A percentile compares a stretch with the other conserved stretches of the same genome.
Evolutionary conservation across 2,113 vertebrate genomes (phyloP).

Genomic region (Anoura caudifer): DNA sequence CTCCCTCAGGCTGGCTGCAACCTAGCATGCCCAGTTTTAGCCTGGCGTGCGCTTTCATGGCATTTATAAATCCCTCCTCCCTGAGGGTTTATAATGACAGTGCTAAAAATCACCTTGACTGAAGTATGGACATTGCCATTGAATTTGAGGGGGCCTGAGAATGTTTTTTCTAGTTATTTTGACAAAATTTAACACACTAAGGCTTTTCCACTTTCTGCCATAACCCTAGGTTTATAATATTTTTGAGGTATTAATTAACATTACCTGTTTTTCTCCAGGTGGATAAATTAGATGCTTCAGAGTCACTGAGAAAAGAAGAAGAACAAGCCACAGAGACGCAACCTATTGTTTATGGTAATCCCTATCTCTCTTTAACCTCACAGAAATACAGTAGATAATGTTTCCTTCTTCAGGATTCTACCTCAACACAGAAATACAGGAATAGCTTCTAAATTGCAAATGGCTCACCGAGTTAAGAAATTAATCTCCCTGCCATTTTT

Average conservation of each 20-base stretch:
- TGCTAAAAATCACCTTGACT: conserved; percentile 77
- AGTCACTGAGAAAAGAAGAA: conserved; percentile 98
- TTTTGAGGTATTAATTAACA: conserved; percentile 66
- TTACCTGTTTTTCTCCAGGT: conserved; percentile 87
- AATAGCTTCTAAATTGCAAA: not conserved
- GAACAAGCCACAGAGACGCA: conserved; percentile 99
- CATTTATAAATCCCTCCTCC: conserved; percentile 78
- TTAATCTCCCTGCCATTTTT: not conserved
- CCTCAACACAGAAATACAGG: not conserved
- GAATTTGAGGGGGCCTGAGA: conserved; percentile 79
- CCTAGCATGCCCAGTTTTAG: conserved; percentile 71
- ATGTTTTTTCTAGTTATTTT: conserved; percentile 75
- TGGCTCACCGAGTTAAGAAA: not conserved
- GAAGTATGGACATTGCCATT: conserved; percentile 83
- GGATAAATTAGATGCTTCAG: conserved; percentile 98
- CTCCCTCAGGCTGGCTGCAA: conserved; percentile 72
- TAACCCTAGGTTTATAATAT: conserved; percentile 65
- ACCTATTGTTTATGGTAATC: conserved; percentile 97
- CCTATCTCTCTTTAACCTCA: not conserved
- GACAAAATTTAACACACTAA: conserved; percentile 84
- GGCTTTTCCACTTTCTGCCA: conserved; percentile 91
- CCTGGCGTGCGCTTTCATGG: conserved; percentile 78
- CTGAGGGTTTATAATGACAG: conserved; percentile 77
- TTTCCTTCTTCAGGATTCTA: not conserved
- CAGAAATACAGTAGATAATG: not conserved